phyloP scores from a whole-genome alignment of 2,113 vertebrate genomes.

The Neotragus moschatus region DNA sequence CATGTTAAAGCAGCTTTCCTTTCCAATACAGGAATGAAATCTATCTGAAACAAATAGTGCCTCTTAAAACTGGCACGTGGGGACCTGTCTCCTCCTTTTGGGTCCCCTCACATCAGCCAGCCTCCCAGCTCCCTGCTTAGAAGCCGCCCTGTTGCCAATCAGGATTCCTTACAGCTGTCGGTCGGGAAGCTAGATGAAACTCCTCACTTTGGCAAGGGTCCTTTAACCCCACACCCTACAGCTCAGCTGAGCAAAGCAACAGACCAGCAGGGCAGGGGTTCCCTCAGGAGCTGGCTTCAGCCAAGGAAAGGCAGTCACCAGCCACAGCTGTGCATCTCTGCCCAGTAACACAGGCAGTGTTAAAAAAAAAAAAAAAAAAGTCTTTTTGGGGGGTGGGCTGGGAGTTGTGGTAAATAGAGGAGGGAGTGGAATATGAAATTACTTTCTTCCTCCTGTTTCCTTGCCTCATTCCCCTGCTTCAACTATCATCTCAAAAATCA shows the following conservation, averaged over 20 bases:
- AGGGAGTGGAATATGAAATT: background rate
- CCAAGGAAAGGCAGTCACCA: background rate
- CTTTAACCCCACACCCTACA: background rate
- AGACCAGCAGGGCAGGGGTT: background rate
- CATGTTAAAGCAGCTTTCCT: background rate
- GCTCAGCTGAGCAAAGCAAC: background rate
- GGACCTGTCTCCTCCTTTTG: background rate
- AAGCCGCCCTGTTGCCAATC: background rate
- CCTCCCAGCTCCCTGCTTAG: background rate
- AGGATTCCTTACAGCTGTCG: constrained; percentile 37
- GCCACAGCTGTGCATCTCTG: background rate
- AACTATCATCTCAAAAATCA: background rate
- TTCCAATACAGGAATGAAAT: background rate
- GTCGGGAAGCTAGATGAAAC: constrained; percentile 1
- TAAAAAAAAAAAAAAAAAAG: background rate
- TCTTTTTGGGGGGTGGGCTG: accelerated
- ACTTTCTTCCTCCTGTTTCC: background rate
- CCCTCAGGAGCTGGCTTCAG: background rate
- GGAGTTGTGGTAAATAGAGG: accelerated
- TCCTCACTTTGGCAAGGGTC: background rate
- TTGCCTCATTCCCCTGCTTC: background rate
- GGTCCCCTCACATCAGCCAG: background rate
- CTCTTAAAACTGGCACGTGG: background rate
- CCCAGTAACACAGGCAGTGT: accelerated
- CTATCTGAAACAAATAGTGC: background rate